Evolutionary conservation across 2,797 vertebrate species (phyloP).

Genomic region (Vespertilio murinus): DNA sequence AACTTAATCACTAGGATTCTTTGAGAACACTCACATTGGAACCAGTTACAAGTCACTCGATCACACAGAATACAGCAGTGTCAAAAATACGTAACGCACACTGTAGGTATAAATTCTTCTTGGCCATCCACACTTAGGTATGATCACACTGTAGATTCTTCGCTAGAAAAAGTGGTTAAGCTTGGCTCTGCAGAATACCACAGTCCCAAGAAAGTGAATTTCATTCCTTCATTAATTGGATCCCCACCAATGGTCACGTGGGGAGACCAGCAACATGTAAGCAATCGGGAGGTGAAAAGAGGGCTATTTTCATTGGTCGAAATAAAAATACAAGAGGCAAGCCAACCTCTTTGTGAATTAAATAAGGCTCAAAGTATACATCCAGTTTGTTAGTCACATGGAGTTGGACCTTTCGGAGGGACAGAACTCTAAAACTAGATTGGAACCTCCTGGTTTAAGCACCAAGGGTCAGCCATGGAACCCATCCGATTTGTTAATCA

Average conservation of each 20-base stretch:
- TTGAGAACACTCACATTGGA: constrained; percentile 69
- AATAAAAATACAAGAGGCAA: constrained; percentile 64
- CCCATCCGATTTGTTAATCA: constrained; percentile 1
- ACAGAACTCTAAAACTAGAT: constrained; percentile 52
- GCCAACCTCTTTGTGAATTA: constrained; percentile 70
- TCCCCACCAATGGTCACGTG: constrained; percentile 69
- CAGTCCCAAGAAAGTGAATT: constrained; percentile 71
- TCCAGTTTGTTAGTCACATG: constrained; percentile 61
- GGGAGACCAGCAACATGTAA: constrained; percentile 76
- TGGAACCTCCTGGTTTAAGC: constrained; percentile 67
- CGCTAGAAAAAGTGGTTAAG: constrained; percentile 75
- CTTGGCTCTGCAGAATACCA: constrained; percentile 68
- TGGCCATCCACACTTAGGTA: constrained; percentile 67
- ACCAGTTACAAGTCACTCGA: constrained; percentile 68
- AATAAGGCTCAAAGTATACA: constrained; percentile 64
- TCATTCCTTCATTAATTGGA: constrained; percentile 76
- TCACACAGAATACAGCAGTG: constrained; percentile 76
- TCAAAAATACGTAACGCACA: constrained; percentile 71
- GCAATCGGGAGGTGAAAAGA: constrained; percentile 73
- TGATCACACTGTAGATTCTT: constrained; percentile 73
- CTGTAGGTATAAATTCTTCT: constrained; percentile 73
- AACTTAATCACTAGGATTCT: constrained; percentile 63
- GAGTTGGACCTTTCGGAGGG: constrained; percentile 50
- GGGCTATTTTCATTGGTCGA: constrained; percentile 65
- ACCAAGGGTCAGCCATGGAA: constrained; percentile 62